Conservation (phyloP, 1,140 invertebrate genomes). For the Holotrichia oblita region DNA sequence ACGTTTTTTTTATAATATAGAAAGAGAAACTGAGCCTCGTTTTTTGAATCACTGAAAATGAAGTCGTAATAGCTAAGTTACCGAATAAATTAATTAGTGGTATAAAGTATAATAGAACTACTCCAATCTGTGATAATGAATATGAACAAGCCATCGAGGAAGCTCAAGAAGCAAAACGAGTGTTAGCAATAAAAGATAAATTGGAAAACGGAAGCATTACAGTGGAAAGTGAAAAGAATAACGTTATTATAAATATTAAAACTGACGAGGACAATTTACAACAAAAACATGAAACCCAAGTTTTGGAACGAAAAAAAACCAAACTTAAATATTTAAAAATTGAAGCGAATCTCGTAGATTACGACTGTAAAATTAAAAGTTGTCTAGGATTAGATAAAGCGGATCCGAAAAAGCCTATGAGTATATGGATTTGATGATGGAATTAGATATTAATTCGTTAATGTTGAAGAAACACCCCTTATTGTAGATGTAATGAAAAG, state of each 20-base stretch:
- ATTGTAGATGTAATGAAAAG: conserved; percentile 78
- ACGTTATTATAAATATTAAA: conserved; percentile 45
- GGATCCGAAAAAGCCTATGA: conserved; percentile 60
- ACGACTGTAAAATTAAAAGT: conserved; percentile 54
- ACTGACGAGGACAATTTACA: conserved; percentile 56
- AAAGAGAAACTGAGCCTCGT: conserved; percentile 49
- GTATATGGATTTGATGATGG: conserved; percentile 69
- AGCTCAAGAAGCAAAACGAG: conserved; percentile 46
- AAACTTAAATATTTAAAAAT: conserved; percentile 50
- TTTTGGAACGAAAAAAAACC: conserved; percentile 51
- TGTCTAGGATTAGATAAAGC: conserved; percentile 59
- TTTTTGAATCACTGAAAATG: conserved; percentile 45
- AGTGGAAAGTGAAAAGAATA: conserved; percentile 35
- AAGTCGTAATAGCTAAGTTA: conserved; percentile 50
- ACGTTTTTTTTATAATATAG: background rate
- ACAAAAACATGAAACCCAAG: conserved; percentile 60
- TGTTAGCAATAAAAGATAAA: conserved; percentile 38
- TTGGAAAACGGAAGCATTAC: conserved; percentile 42
- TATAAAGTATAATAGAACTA: conserved; percentile 43
- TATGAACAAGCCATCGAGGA: conserved; percentile 53
- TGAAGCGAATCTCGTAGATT: conserved; percentile 54
- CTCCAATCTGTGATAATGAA: conserved; percentile 48
- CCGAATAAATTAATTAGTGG: conserved; percentile 48
- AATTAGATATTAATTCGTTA: conserved; percentile 74
- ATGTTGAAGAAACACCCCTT: conserved; percentile 89